Percentiles rank a stretch among this genome's conserved stretches.
Evolutionary conservation across 2,888 invertebrate species (phyloP).

Genomic region (Drosophila pseudotalamancana): DNA sequence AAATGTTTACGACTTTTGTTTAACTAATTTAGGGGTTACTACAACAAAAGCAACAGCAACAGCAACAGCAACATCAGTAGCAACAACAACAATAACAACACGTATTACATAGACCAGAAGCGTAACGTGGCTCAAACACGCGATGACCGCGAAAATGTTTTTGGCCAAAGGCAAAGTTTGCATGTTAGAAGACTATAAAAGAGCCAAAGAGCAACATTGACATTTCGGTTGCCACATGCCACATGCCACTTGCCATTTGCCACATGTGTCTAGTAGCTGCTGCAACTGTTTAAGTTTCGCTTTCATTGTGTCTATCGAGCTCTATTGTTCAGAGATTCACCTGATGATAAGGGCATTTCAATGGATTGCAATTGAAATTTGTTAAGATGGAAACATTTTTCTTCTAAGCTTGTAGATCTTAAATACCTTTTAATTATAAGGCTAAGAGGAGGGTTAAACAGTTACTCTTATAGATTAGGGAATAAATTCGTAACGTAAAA

Average conservation of each 20-base stretch:
- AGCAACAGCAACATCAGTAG: not conserved
- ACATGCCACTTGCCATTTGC: conserved; percentile 5
- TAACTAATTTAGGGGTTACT: conserved; percentile 66
- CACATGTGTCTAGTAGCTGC: conserved; percentile 3
- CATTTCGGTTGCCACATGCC: conserved; percentile 12
- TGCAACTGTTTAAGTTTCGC: conserved; percentile 13
- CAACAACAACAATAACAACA: conserved; percentile 22
- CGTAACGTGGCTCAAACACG: conserved; percentile 58
- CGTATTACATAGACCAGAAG: conserved; percentile 17
- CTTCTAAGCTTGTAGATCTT: not conserved
- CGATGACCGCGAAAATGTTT: conserved; percentile 69
- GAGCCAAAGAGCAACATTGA: conserved; percentile 23
- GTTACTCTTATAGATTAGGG: not conserved
- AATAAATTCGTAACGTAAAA: not conserved
- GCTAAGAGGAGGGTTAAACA: too few relatives aligned
- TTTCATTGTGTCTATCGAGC: conserved; percentile 4
- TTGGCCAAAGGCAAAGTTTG: conserved; percentile 49
- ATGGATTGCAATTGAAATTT: conserved; percentile 2
- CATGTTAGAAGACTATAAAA: conserved; percentile 70
- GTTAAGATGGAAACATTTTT: not conserved
- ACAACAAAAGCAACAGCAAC: conserved; percentile 26
- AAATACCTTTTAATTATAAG: not conserved
- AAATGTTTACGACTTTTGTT: conserved; percentile 54
- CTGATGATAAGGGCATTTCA: not conserved
- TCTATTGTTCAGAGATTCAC: not conserved